Percentiles rank a stretch among this genome's conserved stretches.
These are phyloP conservation scores for Tribolium freemani DNA, from an alignment of 2,888 invertebrate genomes.

Conservation along the genomic window DNA sequence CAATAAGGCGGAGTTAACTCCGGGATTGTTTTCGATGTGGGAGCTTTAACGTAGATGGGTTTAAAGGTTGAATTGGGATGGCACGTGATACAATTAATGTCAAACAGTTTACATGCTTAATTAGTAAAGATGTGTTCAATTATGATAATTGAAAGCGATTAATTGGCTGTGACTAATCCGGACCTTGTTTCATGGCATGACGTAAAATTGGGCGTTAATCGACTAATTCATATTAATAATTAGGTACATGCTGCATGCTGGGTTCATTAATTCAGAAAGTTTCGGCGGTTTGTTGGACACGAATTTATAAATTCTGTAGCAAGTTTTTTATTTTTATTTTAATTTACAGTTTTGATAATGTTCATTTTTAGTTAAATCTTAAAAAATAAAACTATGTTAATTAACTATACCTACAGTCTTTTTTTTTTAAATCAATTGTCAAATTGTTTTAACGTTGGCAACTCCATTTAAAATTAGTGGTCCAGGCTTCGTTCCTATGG, in stretches of 20 bases:
- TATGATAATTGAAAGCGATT: constrained; percentile 68
- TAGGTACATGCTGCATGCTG: neutral
- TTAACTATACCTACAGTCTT: too few species aligned
- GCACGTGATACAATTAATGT: constrained; percentile 61
- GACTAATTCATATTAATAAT: constrained; percentile 51
- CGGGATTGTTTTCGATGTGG: constrained; percentile 47
- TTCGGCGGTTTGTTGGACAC: neutral
- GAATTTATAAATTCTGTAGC: constrained; percentile 16
- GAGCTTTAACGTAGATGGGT: constrained; percentile 46
- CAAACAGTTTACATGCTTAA: constrained; percentile 67
- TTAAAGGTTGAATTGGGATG: constrained; percentile 54
- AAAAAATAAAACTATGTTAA: too few species aligned
- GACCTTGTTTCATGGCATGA: constrained; percentile 55
- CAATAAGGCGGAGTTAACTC: constrained; percentile 54
- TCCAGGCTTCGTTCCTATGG: too few species aligned
- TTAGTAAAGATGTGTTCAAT: constrained; percentile 69
- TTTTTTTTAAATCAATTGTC: too few species aligned
- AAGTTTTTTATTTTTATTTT: too few species aligned
- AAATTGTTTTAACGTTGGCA: too few species aligned
- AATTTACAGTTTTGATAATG: too few species aligned
- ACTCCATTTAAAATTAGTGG: too few species aligned
- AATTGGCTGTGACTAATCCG: constrained; percentile 64
- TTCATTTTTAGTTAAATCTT: too few species aligned
- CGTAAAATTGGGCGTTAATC: constrained; percentile 57
- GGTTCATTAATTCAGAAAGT: neutral